phyloP scores from a whole-genome alignment of 1,140 invertebrate species.

The Chrysomallon squamiferum region DNA sequence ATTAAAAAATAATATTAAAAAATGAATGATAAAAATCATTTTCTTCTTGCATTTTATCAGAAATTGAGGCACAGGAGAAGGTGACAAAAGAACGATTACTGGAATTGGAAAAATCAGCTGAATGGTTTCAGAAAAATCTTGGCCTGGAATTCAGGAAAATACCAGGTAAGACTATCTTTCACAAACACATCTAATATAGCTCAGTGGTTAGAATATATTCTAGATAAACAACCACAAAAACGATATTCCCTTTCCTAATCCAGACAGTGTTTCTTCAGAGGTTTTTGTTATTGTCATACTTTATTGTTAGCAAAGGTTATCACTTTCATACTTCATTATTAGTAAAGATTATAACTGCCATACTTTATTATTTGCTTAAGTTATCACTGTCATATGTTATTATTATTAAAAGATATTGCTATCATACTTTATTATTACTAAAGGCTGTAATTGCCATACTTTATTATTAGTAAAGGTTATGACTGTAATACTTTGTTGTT shows the following conservation, averaged over 20 bases:
- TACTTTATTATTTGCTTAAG: too few species aligned
- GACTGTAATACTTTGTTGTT: too few species aligned
- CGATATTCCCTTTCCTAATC: not conserved
- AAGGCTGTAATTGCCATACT: too few species aligned
- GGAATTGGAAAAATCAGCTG: not conserved
- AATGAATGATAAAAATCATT: too few species aligned
- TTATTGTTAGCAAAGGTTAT: not conserved
- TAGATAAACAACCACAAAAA: too few species aligned
- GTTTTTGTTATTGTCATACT: not conserved
- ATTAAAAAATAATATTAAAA: too few species aligned
- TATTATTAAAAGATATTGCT: too few species aligned
- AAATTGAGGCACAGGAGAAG: not conserved
- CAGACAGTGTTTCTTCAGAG: not conserved
- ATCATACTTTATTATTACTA: too few species aligned
- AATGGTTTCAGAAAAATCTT: not conserved
- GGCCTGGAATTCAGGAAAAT: constrained; percentile 1
- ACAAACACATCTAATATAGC: not conserved
- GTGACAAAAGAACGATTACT: not conserved
- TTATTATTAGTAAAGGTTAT: too few species aligned
- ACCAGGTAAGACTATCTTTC: not conserved
- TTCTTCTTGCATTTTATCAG: not conserved
- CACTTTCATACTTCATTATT: not conserved
- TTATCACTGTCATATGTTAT: too few species aligned
- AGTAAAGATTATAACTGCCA: not conserved
- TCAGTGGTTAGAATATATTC: too few species aligned